Base-by-base conservation (phyloP, 2,797 vertebrate species). In the Xyrichtys novacula region DNA sequence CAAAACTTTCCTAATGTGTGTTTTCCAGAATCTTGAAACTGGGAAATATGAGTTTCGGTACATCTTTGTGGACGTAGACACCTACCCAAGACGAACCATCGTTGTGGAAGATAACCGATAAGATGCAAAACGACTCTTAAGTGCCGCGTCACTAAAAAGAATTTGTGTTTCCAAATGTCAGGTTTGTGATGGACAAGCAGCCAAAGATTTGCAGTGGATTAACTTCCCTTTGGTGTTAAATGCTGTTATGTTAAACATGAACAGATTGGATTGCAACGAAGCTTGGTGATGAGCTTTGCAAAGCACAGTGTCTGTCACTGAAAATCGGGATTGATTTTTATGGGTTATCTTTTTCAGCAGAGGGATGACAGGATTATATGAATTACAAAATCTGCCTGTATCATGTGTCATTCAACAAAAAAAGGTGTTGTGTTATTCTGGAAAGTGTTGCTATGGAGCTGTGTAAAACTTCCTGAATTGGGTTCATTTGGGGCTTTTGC, bases 101-200 rank as follows among this genome's bases (percentile, higher is more conserved):
- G 53, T 97, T 43, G 67, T 99, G 65, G 97, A 98, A 94, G 97
- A 98, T 84, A 97, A 97, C 83, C 93, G 97, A 91, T 93, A 86
- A 84, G 31, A 39, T 52, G 31, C 26, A 48, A 28, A 56, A 6
- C 11, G 11, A 55, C 62, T 54, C 2, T 40, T 16, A 29, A 6
- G 36, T 60, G 17, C 20, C 23, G 19, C 5, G 22, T 55, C 1
- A n/a, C 12, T 61, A 39, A 29, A 26, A 57, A 39, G 10, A 11
- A 23, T 25, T 15, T 46, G 7, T 26, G 46, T 60, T 17, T 14
- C n/a, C 46, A 20, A 44, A 50, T 49, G 6, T 12, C 17, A 42
- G 14, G 12, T 28, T 60, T 65, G 43, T 61, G 39, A 28, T 65
- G 16, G 38, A 64, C 6, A 50, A 68, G 52, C 38, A 53, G 49